Evolutionary conservation across 1,140 invertebrate species (phyloP).

Genomic region (Bursaphelenchus mucronatus): DNA sequence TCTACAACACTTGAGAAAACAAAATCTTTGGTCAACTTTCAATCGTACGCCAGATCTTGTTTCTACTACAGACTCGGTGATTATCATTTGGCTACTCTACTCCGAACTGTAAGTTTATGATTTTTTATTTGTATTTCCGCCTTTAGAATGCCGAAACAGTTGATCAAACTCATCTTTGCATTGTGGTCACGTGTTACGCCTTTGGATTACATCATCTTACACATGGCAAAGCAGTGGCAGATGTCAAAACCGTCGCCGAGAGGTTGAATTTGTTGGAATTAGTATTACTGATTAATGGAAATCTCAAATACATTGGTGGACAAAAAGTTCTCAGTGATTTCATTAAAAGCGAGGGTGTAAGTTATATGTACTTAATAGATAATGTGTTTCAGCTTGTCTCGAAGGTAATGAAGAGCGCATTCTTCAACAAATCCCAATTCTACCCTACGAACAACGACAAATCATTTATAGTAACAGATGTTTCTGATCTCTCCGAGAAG

Average conservation of each 20-base stretch:
- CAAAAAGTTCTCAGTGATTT: not conserved
- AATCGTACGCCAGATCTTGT: conserved; percentile 6
- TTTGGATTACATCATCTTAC: conserved; percentile 6
- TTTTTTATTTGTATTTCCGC: conserved; percentile 5
- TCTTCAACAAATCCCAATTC: too few relatives aligned
- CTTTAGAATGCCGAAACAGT: conserved; percentile 3
- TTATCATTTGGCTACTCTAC: not conserved
- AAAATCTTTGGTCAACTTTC: not conserved
- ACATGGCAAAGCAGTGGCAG: not conserved
- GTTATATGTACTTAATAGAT: too few relatives aligned
- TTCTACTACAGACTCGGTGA: conserved; percentile 16
- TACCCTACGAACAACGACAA: too few relatives aligned
- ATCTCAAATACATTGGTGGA: conserved; percentile 3
- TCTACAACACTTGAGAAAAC: conserved; percentile 6
- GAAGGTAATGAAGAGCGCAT: too few relatives aligned
- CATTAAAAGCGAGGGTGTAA: too few relatives aligned
- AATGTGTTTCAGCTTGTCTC: too few relatives aligned
- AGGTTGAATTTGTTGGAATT: conserved; percentile 13
- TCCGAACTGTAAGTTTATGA: conserved; percentile 7
- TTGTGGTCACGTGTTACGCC: conserved; percentile 3
- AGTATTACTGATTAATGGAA: not conserved
- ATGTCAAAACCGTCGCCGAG: conserved; percentile 7
- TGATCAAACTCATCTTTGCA: conserved; percentile 2
- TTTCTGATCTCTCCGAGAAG: too few relatives aligned
- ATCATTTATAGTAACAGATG: too few relatives aligned